Conservation (phyloP, 2,888 invertebrate species). For the Oligia strigilis region DNA sequence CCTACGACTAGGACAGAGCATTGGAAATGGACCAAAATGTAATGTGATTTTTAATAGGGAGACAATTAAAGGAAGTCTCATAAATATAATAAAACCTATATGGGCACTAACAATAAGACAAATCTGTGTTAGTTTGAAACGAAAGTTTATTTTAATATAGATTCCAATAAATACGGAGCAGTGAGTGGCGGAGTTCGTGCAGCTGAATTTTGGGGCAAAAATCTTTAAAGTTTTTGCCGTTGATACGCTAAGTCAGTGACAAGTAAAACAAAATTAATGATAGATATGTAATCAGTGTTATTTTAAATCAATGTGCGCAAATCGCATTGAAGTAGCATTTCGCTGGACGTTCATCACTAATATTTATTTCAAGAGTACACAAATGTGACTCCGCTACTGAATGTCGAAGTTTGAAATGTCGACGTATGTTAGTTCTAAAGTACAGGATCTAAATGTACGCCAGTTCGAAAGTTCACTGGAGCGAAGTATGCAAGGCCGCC, state of each 20-base stretch:
- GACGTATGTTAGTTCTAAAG: too few relatives aligned
- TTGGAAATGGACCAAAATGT: background rate
- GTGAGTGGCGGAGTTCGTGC: background rate
- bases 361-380: constrained; percentile 38
- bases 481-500: too few relatives aligned
- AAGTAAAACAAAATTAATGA: constrained; percentile 11
- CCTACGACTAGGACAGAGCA: constrained; percentile 11
- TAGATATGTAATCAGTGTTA: constrained; percentile 26
- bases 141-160: constrained; percentile 1
- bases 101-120: background rate
- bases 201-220: too few relatives aligned
- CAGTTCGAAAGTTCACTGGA: too few relatives aligned
- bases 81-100: background rate
- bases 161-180: constrained; percentile 13
- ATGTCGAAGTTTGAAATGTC: too few relatives aligned
- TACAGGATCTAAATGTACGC: too few relatives aligned
- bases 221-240: too few relatives aligned
- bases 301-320: constrained; percentile 28
- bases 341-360: constrained; percentile 12
- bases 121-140: background rate
- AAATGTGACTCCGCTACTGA: background rate
- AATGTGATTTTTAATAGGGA: constrained; percentile 31
- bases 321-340: constrained; percentile 30
- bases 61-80: background rate
- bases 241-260: background rate